Conservation (phyloP, 2,113 vertebrate genomes). For the Perca fluviatilis region DNA sequence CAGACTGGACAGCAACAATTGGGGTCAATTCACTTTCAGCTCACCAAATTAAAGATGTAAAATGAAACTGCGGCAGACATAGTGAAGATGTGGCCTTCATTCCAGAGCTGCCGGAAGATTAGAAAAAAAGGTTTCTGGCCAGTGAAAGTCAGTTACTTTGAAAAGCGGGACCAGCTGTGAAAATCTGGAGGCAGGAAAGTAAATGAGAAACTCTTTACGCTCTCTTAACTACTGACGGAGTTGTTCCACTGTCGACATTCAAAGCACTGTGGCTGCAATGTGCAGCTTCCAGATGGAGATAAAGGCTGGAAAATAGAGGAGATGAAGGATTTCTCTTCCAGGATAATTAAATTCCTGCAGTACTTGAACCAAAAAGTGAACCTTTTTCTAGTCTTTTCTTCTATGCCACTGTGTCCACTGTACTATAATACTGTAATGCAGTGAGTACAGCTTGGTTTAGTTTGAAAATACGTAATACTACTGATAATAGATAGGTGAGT, state of each 20-base stretch:
- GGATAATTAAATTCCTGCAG: background rate
- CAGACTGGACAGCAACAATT: conserved; percentile 43
- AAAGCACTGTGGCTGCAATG: conserved; percentile 17
- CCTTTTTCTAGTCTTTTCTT: conserved; percentile 12
- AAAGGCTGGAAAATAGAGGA: conserved; percentile 35
- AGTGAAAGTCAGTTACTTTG: conserved; percentile 21
- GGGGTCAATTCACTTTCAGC: conserved; percentile 64
- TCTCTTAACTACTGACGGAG: conserved; percentile 24
- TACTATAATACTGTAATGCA: background rate
- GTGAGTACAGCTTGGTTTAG: background rate
- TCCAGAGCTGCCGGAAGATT: conserved; percentile 49
- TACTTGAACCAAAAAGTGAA: conserved; percentile 10
- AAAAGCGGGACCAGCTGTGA: conserved; percentile 50
- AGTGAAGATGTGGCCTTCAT: conserved; percentile 49
- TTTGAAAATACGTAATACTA: background rate
- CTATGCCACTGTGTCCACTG: conserved; percentile 4
- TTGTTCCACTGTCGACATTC: conserved; percentile 44
- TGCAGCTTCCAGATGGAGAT: conserved; percentile 28
- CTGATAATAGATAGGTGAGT: background rate
- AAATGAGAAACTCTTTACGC: conserved; percentile 42
- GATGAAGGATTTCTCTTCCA: conserved; percentile 20
- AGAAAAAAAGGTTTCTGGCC: conserved; percentile 28
- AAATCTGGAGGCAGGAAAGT: conserved; percentile 39
- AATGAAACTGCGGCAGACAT: conserved; percentile 56
- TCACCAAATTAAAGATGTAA: conserved; percentile 69